Evolutionary conservation across 2,797 vertebrate genomes (phyloP).

Genomic region (Sebastes miniatus): DNA sequence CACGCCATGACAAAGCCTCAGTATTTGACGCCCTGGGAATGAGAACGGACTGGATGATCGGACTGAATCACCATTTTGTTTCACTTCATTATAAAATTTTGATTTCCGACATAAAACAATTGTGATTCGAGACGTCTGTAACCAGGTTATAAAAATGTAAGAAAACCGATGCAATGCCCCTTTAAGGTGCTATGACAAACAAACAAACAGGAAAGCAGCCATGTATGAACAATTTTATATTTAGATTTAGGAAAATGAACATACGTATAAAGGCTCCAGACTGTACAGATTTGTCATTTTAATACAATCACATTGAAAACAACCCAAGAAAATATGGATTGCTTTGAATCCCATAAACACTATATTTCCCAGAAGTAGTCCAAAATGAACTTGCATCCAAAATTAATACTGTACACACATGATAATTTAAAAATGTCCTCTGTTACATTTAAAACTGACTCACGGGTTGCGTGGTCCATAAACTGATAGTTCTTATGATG

Average conservation of each 20-base stretch:
- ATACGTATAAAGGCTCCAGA: conserved; percentile 51
- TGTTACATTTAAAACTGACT: conserved; percentile 66
- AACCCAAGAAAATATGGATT: conserved; percentile 72
- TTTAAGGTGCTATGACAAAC: background rate
- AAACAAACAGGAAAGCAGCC: background rate
- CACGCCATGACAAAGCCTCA: no score
- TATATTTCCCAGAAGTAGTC: conserved; percentile 12
- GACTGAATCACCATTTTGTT: background rate
- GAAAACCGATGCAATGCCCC: background rate
- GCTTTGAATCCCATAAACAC: conserved; percentile 41
- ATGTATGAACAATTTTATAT: conserved; percentile 48
- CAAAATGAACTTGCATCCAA: conserved; percentile 35
- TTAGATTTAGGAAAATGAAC: conserved; percentile 48
- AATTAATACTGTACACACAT: background rate
- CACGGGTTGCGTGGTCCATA: conserved; percentile 90
- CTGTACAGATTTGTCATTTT: conserved; percentile 40
- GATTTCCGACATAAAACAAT: background rate
- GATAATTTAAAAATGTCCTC: background rate
- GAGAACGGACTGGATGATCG: no score
- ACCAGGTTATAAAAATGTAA: background rate
- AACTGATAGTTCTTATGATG: conserved; percentile 93
- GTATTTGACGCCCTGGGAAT: no score
- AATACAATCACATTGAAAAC: conserved; percentile 49
- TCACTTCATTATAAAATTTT: background rate
- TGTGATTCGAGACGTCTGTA: background rate